Evolutionary conservation across 2,888 invertebrate genomes (phyloP).

Genomic region (Trichacis sp.): DNA sequence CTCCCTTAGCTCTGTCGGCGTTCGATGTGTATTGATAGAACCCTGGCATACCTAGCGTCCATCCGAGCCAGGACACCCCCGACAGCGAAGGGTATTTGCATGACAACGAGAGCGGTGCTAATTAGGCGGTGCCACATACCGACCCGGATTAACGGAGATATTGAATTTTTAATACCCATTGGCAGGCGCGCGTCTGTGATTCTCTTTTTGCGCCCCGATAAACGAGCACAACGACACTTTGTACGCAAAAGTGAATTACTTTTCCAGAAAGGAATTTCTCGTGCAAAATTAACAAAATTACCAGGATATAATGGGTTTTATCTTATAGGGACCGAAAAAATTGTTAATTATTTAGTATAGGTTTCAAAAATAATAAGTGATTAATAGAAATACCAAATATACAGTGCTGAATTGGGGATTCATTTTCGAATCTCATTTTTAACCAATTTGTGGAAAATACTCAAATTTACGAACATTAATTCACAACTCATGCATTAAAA

Average conservation of each 20-base stretch:
- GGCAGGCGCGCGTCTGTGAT: slow-evolving; percentile 31
- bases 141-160: slow-evolving; percentile 62
- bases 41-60: slow-evolving; percentile 45
- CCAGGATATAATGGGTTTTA: too few relatives aligned
- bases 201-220: slow-evolving; percentile 1
- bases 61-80: slow-evolving; percentile 39
- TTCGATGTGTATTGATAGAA: slow-evolving; percentile 62
- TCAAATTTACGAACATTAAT: too few relatives aligned
- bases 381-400: too few relatives aligned
- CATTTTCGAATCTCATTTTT: too few relatives aligned
- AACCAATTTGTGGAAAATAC: too few relatives aligned
- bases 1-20: slow-evolving; percentile 50
- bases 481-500: too few relatives aligned
- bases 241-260: not conserved
- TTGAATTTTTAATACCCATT: slow-evolving; percentile 65
- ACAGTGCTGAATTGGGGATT: too few relatives aligned
- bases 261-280: not conserved
- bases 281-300: not conserved
- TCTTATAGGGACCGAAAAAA: too few relatives aligned
- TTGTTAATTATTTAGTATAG: too few relatives aligned
- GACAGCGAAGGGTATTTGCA: slow-evolving; percentile 56
- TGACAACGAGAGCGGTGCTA: slow-evolving; percentile 60
- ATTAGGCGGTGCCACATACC: slow-evolving; percentile 63
- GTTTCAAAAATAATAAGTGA: too few relatives aligned
- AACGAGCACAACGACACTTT: not conserved